Conservation (phyloP, 2,797 vertebrate species). For the Lutjanus argentimaculatus region DNA sequence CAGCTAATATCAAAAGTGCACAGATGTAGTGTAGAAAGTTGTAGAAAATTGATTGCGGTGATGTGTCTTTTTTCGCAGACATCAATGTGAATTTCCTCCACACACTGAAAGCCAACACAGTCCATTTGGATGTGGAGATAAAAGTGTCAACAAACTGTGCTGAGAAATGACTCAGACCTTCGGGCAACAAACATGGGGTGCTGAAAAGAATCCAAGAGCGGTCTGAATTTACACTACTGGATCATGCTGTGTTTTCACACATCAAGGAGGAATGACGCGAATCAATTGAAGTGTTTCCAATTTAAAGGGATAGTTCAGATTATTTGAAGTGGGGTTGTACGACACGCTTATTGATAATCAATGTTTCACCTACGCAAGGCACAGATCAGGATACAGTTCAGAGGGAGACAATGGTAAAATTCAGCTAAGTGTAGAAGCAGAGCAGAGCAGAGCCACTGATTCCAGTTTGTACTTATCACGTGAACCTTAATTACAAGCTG, state of each 20-base stretch:
- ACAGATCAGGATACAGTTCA: too few species aligned
- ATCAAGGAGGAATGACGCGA: not conserved
- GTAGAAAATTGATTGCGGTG: constrained; percentile 10
- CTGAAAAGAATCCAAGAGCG: constrained; percentile 21
- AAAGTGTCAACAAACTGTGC: constrained; percentile 33
- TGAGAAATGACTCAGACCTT: constrained; percentile 43
- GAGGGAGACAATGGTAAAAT: too few species aligned
- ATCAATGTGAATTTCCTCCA: constrained; percentile 20
- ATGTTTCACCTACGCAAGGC: too few species aligned
- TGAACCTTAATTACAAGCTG: too few species aligned
- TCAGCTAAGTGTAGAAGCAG: too few species aligned
- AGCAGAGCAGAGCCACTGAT: too few species aligned
- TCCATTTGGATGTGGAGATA: constrained; percentile 27
- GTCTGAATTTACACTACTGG: not conserved
- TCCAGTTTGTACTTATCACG: too few species aligned
- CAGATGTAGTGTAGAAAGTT: not conserved
- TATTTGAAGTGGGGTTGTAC: too few species aligned
- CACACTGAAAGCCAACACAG: constrained; percentile 14
- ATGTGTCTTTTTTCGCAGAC: constrained; percentile 8
- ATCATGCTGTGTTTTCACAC: constrained; percentile 14
- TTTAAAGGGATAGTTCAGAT: not conserved
- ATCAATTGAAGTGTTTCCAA: not conserved
- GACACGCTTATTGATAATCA: too few species aligned
- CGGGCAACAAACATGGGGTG: constrained; percentile 17
- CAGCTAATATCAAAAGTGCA: not conserved